Conservation (phyloP, 2,113 vertebrate genomes). For the Ochotona curzoniae region DNA sequence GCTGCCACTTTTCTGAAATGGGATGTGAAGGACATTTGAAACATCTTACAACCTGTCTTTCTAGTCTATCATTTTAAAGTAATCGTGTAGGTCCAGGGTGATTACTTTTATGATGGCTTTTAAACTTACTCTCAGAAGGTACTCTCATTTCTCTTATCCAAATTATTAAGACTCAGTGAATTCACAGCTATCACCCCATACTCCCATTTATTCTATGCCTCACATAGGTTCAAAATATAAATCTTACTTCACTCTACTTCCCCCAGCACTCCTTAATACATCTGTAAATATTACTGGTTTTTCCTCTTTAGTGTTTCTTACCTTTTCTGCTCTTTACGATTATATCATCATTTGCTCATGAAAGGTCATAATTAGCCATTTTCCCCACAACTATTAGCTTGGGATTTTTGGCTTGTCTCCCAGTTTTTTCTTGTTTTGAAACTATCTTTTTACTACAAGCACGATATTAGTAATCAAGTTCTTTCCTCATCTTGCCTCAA, state of each 20-base stretch:
- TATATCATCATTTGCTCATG: background rate
- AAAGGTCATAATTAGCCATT: background rate
- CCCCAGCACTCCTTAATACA: background rate
- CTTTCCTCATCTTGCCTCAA: background rate
- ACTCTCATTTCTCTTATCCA: background rate
- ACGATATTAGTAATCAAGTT: background rate
- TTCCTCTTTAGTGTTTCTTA: background rate
- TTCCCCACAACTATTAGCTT: background rate
- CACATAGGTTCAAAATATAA: background rate
- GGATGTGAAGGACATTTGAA: background rate
- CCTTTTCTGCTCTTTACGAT: background rate
- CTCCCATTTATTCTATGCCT: background rate
- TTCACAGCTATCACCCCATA: background rate
- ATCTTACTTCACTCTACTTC: background rate
- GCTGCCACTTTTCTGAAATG: accelerated
- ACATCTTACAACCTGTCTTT: background rate
- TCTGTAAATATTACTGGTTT: background rate
- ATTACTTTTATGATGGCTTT: background rate
- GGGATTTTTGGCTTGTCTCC: background rate
- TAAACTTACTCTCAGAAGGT: background rate
- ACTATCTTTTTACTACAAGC: background rate
- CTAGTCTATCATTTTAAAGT: background rate
- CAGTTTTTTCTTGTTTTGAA: background rate
- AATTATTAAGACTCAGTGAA: background rate
- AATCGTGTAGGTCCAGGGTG: background rate